These are phyloP conservation scores for Coranthus polyacanthus DNA, from an alignment of 2,797 vertebrate genomes.

Conservation along the genomic window DNA sequence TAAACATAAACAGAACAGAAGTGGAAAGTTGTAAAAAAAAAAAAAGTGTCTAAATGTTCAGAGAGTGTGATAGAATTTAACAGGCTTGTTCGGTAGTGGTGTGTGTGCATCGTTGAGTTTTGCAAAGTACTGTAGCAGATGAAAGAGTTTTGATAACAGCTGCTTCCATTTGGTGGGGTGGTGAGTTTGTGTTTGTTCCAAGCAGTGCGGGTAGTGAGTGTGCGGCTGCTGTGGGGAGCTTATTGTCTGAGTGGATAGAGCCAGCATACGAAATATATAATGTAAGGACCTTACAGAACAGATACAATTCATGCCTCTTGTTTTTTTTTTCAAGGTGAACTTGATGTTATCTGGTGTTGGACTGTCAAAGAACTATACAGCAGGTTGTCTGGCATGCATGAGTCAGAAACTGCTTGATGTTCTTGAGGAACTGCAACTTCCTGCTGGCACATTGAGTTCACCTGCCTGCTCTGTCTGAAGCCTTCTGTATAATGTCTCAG, in stretches of 20 bases:
- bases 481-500: slow-evolving; percentile 19
- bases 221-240: slow-evolving; percentile 45
- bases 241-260: slow-evolving; percentile 52
- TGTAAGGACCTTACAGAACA: slow-evolving; percentile 8
- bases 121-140: slow-evolving; percentile 61
- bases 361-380: slow-evolving; percentile 9
- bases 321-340: slow-evolving; percentile 23
- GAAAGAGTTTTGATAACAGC: slow-evolving; percentile 77
- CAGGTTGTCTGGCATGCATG: slow-evolving; percentile 39
- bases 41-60: slow-evolving; percentile 7
- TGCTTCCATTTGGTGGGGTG: slow-evolving; percentile 74
- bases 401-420: slow-evolving; percentile 33
- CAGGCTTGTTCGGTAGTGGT: slow-evolving; percentile 35
- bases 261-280: slow-evolving; percentile 2
- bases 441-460: slow-evolving; percentile 19
- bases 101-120: slow-evolving; percentile 45
- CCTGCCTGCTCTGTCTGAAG: slow-evolving; percentile 20
- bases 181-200: slow-evolving; percentile 67
- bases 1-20: slow-evolving; percentile 45
- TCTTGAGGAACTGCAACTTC: slow-evolving; percentile 35
- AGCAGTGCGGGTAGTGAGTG: slow-evolving; percentile 37
- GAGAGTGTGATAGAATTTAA: slow-evolving; percentile 45
- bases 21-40: slow-evolving; percentile 30
- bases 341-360: slow-evolving; percentile 45
- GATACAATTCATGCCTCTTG: slow-evolving; percentile 27